A percentile compares a stretch with the other conserved stretches of the same genome.
These are phyloP conservation scores for Hypercompe scribonia DNA, from an alignment of 2,888 invertebrate genomes.

Conservation along the genomic window DNA sequence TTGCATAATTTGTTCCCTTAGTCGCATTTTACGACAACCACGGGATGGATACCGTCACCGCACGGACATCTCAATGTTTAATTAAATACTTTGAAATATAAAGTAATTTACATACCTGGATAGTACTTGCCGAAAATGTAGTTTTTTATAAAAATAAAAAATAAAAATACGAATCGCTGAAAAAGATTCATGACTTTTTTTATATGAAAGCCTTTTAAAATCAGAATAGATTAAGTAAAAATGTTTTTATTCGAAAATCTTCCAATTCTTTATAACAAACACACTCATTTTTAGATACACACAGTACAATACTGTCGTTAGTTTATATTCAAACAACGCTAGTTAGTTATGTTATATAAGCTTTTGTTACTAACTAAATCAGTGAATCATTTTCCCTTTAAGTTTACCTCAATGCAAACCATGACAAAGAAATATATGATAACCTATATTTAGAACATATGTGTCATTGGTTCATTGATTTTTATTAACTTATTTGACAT, in stretches of 20 bases:
- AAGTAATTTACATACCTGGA: neutral
- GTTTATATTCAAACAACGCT: neutral
- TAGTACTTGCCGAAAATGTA: neutral
- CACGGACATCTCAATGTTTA: neutral
- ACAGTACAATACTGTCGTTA: neutral
- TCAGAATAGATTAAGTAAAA: neutral
- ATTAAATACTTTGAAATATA: neutral
- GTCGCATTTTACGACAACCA: too few species aligned
- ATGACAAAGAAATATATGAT: neutral
- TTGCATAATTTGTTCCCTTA: too few species aligned
- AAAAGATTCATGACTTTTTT: neutral
- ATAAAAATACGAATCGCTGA: neutral
- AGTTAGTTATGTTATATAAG: neutral
- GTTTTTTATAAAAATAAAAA: neutral
- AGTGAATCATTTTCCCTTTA: neutral
- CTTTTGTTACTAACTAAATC: neutral
- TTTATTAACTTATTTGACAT: too few species aligned
- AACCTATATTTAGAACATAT: neutral
- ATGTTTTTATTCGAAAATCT: neutral
- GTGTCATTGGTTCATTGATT: neutral
- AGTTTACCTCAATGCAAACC: neutral
- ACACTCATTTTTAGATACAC: neutral
- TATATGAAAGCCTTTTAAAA: neutral
- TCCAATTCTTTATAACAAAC: neutral
- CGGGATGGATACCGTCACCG: too few species aligned